Conservation (phyloP, 2,797 vertebrate species). For the Trematocara caparti region DNA sequence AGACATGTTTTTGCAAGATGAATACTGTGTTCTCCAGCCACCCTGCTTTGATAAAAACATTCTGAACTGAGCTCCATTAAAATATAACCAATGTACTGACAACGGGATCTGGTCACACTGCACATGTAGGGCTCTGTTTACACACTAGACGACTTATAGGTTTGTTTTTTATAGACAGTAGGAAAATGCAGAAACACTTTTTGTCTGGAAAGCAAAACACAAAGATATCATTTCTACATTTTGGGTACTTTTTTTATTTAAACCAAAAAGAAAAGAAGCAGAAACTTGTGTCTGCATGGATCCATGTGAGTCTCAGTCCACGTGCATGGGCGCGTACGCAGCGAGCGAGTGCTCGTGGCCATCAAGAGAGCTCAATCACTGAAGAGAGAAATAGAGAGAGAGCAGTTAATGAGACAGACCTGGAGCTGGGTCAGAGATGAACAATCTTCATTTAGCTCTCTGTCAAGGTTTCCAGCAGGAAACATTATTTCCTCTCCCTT, state of each 20-base stretch:
- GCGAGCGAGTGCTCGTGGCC: not conserved
- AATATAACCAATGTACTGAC: conserved; percentile 33
- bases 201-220: not conserved
- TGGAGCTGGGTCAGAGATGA: conserved; percentile 43
- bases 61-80: conserved; percentile 43
- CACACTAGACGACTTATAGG: not conserved
- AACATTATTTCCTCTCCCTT: conserved; percentile 29
- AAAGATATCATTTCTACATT: not conserved
- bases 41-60: conserved; percentile 40
- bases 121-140: not conserved
- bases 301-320: not conserved
- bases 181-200: not conserved
- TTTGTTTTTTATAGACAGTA: not conserved
- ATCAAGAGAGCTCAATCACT: conserved; percentile 19
- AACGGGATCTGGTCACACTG: conserved; percentile 13
- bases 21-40: conserved; percentile 43
- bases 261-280: not conserved
- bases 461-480: conserved; percentile 35
- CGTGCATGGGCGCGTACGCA: not conserved
- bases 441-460: conserved; percentile 37
- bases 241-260: not conserved
- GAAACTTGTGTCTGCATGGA: not conserved
- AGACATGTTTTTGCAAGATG: conserved; percentile 34
- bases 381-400: conserved; percentile 8
- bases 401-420: conserved; percentile 44